phyloP scores from a whole-genome alignment of 2,888 invertebrate genomes.

The Leptopterna dolabrata region DNA sequence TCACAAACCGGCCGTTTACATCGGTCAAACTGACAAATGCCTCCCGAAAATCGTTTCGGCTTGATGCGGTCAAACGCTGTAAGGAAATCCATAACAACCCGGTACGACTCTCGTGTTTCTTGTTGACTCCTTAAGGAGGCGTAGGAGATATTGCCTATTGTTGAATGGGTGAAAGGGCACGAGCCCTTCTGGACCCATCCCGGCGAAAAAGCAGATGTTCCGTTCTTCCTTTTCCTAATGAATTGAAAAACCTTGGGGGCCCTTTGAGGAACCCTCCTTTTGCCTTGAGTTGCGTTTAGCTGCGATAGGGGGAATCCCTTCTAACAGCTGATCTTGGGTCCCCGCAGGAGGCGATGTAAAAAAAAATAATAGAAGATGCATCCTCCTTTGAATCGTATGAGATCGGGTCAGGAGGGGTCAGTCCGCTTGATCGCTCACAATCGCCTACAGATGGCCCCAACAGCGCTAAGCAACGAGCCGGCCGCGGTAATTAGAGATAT shows the following conservation, averaged over 20 bases:
- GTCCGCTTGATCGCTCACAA: constrained; percentile 35
- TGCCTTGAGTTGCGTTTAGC: neutral
- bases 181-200: constrained; percentile 8
- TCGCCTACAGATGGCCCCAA: constrained; percentile 30
- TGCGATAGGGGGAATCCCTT: neutral
- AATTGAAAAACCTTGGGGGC: constrained; percentile 28
- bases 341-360: constrained; percentile 38
- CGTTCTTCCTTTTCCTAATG: constrained; percentile 38
- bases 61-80: neutral
- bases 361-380: constrained; percentile 7
- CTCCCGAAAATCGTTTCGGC: constrained; percentile 23
- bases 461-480: neutral
- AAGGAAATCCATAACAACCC: neutral
- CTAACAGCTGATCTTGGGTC: constrained; percentile 20
- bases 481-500: neutral
- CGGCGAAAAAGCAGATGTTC: constrained; percentile 49
- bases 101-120: constrained; percentile 31
- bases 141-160: constrained; percentile 47
- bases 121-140: constrained; percentile 54
- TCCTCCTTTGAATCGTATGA: neutral
- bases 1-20: neutral
- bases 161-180: constrained; percentile 39
- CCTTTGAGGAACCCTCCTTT: neutral
- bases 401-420: constrained; percentile 24
- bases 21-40: constrained; percentile 32